These are phyloP conservation scores for Halcyon badia DNA, from an alignment of 2,797 vertebrate species.

Conservation along the genomic window DNA sequence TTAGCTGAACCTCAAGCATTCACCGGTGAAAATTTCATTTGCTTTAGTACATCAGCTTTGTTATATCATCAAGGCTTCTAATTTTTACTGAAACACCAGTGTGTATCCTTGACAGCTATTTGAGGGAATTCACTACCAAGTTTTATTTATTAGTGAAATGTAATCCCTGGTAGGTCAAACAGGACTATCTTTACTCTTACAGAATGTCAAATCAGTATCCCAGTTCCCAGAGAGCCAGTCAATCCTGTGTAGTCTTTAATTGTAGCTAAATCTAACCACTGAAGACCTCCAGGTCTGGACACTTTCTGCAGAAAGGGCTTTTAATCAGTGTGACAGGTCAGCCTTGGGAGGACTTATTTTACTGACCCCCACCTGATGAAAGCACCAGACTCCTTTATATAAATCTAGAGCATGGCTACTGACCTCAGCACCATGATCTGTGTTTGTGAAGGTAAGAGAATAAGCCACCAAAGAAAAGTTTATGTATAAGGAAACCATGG, in stretches of 20 bases:
- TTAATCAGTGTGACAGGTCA: neutral
- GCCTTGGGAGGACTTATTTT: neutral
- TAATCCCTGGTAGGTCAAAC: slow-evolving; percentile 35
- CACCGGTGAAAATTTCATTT: neutral
- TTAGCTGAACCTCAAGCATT: neutral
- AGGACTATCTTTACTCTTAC: slow-evolving; percentile 30
- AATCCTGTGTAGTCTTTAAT: slow-evolving; percentile 31
- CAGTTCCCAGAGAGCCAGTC: neutral
- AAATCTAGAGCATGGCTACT: neutral
- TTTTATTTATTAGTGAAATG: slow-evolving; percentile 63
- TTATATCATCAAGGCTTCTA: neutral
- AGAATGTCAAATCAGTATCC: slow-evolving; percentile 21
- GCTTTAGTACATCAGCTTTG: neutral
- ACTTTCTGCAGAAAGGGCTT: neutral
- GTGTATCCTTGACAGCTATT: neutral
- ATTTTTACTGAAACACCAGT: neutral
- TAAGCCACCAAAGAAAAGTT: neutral
- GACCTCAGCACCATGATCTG: neutral
- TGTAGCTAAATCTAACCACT: slow-evolving; percentile 12
- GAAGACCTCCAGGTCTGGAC: neutral
- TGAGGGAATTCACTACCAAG: neutral
- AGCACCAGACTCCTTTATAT: neutral
- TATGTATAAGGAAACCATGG: neutral
- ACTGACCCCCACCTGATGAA: neutral
- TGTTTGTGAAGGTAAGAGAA: neutral